phyloP scores from a whole-genome alignment of 2,888 invertebrate genomes.

The Tetragnatha montana region DNA sequence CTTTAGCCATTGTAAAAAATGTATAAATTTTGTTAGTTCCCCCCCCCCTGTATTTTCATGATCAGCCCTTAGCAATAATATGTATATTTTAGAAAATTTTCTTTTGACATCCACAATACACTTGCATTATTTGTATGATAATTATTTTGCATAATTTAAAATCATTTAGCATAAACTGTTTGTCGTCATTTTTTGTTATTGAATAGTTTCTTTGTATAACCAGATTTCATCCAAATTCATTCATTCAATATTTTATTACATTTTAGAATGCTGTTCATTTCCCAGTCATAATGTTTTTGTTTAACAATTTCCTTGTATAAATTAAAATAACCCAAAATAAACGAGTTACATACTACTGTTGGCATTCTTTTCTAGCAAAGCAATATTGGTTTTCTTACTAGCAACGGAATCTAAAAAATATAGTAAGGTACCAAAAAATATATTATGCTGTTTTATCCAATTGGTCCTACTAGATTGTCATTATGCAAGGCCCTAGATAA shows the following conservation, averaged over 20 bases:
- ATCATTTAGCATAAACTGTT: not conserved
- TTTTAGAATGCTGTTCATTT: not conserved
- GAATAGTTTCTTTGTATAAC: not conserved
- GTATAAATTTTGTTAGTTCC: conserved; percentile 45
- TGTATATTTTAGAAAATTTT: conserved; percentile 36
- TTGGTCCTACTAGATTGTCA: too few species aligned
- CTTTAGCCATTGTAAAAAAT: conserved; percentile 42
- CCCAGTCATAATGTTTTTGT: not conserved
- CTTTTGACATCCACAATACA: not conserved
- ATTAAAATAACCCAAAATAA: not conserved
- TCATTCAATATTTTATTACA: not conserved
- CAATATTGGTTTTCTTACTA: too few species aligned
- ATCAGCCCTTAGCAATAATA: conserved; percentile 22
- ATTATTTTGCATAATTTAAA: conserved; percentile 1
- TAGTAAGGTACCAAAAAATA: too few species aligned
- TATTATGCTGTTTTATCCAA: too few species aligned
- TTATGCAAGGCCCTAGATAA: too few species aligned
- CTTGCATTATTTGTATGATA: not conserved
- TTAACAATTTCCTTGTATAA: not conserved
- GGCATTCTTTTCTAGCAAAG: not conserved
- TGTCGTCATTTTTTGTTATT: not conserved
- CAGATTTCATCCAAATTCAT: not conserved
- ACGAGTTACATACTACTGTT: not conserved
- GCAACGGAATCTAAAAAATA: too few species aligned
- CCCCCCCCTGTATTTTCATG: conserved; percentile 26